A percentile compares a stretch with the other conserved stretches of the same genome.
Evolutionary conservation across 2,797 vertebrate species (phyloP).

Genomic region (Helicolenus hilgendorfi): DNA sequence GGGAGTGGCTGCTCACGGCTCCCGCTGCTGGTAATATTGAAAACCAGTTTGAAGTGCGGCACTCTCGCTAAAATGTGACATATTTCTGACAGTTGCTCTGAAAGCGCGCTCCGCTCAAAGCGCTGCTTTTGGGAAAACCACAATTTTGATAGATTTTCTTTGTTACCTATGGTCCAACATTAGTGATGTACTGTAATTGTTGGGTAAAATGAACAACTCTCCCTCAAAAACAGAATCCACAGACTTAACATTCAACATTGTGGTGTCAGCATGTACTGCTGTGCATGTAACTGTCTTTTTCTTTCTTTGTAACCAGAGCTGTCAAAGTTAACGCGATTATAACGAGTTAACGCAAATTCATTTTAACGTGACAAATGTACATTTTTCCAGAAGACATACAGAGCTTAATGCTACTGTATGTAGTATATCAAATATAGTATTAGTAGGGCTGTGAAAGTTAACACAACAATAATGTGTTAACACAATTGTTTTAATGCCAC

Average conservation of each 20-base stretch:
- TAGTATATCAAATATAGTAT: too few species aligned
- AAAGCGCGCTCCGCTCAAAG: slow-evolving; percentile 28
- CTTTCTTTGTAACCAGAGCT: too few species aligned
- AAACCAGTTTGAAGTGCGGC: slow-evolving; percentile 64
- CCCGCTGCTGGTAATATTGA: slow-evolving; percentile 57
- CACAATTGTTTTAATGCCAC: too few species aligned
- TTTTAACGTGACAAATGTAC: too few species aligned
- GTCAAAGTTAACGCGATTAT: too few species aligned
- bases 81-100: slow-evolving; percentile 32
- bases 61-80: slow-evolving; percentile 58
- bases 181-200: neutral
- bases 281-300: too few species aligned
- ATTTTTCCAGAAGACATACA: too few species aligned
- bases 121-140: slow-evolving; percentile 14
- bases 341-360: too few species aligned
- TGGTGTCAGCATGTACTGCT: too few species aligned
- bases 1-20: slow-evolving; percentile 38
- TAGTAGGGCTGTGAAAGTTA: too few species aligned
- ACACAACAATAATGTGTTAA: too few species aligned
- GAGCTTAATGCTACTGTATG: too few species aligned
- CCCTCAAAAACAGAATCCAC: neutral
- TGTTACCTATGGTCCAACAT: slow-evolving; percentile 8
- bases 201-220: neutral
- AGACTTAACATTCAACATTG: neutral
- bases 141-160: slow-evolving; percentile 10